Percentiles rank a stretch among this genome's conserved stretches.
Conservation (phyloP, 1,140 invertebrate species). For the Chionoecetes opilio region DNA sequence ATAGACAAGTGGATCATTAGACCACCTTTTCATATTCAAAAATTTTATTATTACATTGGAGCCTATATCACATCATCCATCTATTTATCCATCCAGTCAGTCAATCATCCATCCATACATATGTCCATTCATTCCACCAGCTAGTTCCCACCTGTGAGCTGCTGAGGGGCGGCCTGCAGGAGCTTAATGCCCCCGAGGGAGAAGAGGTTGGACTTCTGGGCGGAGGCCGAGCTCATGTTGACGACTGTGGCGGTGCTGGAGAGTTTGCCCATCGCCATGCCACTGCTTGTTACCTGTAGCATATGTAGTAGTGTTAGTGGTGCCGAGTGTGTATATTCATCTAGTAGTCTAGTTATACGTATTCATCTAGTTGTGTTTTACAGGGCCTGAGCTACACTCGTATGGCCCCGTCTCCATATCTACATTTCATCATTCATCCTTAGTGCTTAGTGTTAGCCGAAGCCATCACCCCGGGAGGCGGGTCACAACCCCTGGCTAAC, state of each 20-base stretch:
- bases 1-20: too few species aligned
- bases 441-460: too few species aligned
- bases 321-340: neutral
- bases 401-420: too few species aligned
- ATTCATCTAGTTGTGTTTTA: too few species aligned
- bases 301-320: neutral
- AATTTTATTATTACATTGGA: neutral
- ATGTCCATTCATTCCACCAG: too few species aligned
- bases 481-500: too few species aligned
- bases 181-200: constrained; percentile 72
- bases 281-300: constrained; percentile 40
- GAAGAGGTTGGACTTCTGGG: constrained; percentile 70
- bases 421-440: too few species aligned
- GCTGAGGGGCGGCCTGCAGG: constrained; percentile 68
- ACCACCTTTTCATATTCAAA: neutral
- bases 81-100: neutral
- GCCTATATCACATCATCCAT: neutral
- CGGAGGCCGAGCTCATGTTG: constrained; percentile 62
- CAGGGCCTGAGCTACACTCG: too few species aligned
- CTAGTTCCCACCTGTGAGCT: constrained; percentile 61
- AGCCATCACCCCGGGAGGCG: too few species aligned
- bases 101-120: neutral
- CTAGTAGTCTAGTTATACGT: too few species aligned
- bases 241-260: constrained; percentile 63
- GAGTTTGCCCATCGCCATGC: constrained; percentile 45